Percentiles rank a stretch among this genome's conserved stretches.
Conservation (phyloP, 1,140 invertebrate genomes). For the Drosophila bocqueti region DNA sequence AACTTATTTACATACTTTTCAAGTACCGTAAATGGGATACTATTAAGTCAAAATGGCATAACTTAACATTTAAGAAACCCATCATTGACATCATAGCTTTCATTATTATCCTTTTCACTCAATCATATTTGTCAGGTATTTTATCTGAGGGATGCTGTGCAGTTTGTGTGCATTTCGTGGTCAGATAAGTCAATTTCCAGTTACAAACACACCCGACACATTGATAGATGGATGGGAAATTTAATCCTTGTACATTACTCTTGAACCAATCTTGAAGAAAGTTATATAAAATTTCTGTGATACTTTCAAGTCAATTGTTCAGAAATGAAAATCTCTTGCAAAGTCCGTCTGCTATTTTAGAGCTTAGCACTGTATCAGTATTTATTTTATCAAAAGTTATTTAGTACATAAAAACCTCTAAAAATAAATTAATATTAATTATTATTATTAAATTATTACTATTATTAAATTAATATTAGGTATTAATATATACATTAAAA, state of each 20-base stretch:
- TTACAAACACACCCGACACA: conserved; percentile 13
- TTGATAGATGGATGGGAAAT: conserved; percentile 25
- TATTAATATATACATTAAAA: too few species aligned
- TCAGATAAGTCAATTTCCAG: conserved; percentile 25
- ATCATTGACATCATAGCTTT: not conserved
- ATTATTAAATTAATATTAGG: too few species aligned
- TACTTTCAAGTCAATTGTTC: not conserved
- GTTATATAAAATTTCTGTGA: conserved; percentile 5
- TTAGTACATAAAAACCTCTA: too few species aligned
- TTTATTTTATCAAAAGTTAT: too few species aligned
- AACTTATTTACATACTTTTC: too few species aligned
- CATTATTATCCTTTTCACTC: conserved; percentile 7
- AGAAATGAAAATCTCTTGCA: too few species aligned
- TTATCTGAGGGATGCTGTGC: not conserved
- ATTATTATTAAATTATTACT: too few species aligned
- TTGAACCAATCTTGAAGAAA: not conserved
- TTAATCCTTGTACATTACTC: not conserved
- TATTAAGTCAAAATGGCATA: conserved; percentile 29
- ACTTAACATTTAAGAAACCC: conserved; percentile 1
- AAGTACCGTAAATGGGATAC: conserved; percentile 11
- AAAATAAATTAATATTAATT: too few species aligned
- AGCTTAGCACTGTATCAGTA: too few species aligned
- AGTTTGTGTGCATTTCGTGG: not conserved
- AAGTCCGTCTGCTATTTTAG: too few species aligned
- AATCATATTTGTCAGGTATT: conserved; percentile 2